Base-by-base conservation (phyloP, 2,888 invertebrate species). In the Rhamnusium bicolor region DNA sequence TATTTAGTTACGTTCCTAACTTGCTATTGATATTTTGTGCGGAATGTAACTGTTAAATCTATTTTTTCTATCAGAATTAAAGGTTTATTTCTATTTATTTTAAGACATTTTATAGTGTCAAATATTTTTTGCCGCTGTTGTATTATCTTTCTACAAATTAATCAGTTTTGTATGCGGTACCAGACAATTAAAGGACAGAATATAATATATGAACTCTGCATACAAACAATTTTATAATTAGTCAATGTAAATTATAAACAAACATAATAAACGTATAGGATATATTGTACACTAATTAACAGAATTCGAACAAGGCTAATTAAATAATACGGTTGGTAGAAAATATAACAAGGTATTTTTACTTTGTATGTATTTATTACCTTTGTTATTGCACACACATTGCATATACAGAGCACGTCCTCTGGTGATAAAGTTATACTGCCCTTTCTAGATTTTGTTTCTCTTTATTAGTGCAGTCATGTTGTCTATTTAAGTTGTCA, bases 341-440 rank as follows among this genome's bases (percentile, higher is more conserved):
- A 14, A 14, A 51, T 49, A 65, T 53, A 65, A 16, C 60, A 32
- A 63, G 51, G 24, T 27, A 51, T 63, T 63, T 63, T 49, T 24
- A 16, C 63, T 49, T 63, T 63, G 49, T 63, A 18, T 10, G 18
- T 18, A 60, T 60, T 32, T 58, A 18, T 32, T 60, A 60, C 12
- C 29, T 32, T 18, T 29, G 32, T 8, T 40, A 32, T 60, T 60
- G 16, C 16, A 14, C 18, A 60, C 32, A 60, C 10, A 3, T 18
- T 18, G 32, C 32, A 53, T 66, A 69, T 49, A 69, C 60, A 47
- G 58, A 69, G 47, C 69, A 60, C 60, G 60, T 69, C 24, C 24
- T 49, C 14, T n/a, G 14, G 60, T 49, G 69, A 60, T 58, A 69
- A 69, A 69, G 60, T 60, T 69, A 60, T 60, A 69, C 58, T 58